These are phyloP conservation scores for Meteorus colon DNA, from an alignment of 2,888 invertebrate genomes.

Conservation along the genomic window DNA sequence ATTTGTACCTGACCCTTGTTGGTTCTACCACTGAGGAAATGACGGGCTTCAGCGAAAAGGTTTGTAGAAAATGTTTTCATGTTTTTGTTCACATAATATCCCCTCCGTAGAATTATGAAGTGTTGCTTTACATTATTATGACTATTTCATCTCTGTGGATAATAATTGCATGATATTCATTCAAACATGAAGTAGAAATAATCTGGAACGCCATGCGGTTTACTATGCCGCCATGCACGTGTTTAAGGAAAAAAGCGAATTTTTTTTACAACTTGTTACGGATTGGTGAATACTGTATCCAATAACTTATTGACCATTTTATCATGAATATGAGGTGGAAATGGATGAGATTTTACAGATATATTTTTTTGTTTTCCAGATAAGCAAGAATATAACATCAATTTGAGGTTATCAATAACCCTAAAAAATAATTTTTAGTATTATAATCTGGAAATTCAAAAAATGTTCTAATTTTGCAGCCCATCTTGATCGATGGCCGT, in stretches of 20 bases:
- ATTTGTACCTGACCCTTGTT: conserved; percentile 11
- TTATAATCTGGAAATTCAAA: not conserved
- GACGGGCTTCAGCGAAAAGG: conserved; percentile 71
- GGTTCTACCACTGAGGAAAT: conserved; percentile 50
- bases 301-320: not conserved
- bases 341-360: not conserved
- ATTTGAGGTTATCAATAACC: not conserved
- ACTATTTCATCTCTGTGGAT: not conserved
- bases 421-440: not conserved
- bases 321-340: not conserved
- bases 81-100: conserved; percentile 41
- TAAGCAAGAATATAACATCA: not conserved
- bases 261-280: not conserved
- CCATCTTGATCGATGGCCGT: conserved; percentile 98
- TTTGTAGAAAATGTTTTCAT: conserved; percentile 57
- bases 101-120: not conserved
- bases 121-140: not conserved
- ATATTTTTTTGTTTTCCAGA: too few relatives aligned
- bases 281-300: not conserved
- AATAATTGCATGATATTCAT: not conserved
- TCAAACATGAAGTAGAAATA: not conserved
- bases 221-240: not conserved
- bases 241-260: not conserved
- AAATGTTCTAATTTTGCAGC: conserved; percentile 76
- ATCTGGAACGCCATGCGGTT: not conserved